Conservation (phyloP, 2,797 vertebrate genomes). For the Eurystomus glaucurus region DNA sequence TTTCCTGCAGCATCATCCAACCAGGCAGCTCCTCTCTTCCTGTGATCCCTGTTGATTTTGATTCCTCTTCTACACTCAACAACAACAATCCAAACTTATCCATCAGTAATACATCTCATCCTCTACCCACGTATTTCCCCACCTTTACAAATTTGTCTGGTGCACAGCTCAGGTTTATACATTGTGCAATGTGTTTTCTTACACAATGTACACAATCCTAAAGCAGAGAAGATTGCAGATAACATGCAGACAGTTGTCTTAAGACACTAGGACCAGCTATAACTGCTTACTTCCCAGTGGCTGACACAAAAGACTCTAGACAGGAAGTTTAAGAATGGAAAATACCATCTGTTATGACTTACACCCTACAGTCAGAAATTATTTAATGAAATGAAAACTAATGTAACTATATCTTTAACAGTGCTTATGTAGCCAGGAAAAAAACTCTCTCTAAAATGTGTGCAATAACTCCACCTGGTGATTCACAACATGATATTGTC, state of each 20-base stretch:
- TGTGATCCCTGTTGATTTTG: not conserved
- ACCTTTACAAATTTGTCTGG: not conserved
- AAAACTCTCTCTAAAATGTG: slow-evolving; percentile 27
- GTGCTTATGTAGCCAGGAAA: not conserved
- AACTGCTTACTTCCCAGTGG: not conserved
- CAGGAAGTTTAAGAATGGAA: not conserved
- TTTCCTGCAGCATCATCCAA: not conserved
- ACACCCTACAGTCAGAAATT: slow-evolving; percentile 4
- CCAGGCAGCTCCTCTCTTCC: not conserved
- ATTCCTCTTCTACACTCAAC: not conserved
- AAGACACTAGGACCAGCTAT: not conserved
- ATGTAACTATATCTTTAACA: not conserved
- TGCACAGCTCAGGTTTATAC: not conserved
- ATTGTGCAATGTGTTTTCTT: not conserved
- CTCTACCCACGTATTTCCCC: not conserved
- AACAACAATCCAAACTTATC: not conserved
- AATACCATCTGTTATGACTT: not conserved
- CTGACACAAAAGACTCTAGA: not conserved
- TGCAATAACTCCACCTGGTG: slow-evolving; percentile 73
- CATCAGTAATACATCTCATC: not conserved
- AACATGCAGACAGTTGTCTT: not conserved
- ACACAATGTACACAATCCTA: not conserved
- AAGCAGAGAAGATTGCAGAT: not conserved
- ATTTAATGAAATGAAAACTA: slow-evolving; percentile 15
- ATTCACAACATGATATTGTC: slow-evolving; percentile 26